Evolutionary conservation across 2,113 vertebrate species (phyloP), one percentile per base, ranked within the genome.

Genomic region (Collichthys lucidus): DNA sequence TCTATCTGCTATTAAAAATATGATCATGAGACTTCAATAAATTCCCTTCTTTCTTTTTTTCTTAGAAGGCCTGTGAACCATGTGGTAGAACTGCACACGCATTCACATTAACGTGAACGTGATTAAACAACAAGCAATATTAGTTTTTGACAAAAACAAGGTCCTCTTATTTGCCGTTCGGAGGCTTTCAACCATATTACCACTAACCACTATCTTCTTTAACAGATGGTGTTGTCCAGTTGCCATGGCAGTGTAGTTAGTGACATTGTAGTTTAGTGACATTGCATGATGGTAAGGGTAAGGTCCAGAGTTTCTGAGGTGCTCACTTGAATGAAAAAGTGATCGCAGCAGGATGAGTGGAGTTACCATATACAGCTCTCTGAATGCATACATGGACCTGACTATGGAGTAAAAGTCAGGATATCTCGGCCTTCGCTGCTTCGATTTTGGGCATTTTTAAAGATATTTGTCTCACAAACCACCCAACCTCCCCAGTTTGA

Each of bases 1-100:
- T 90, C 83, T 44, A 49, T 77, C 71, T 72, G 73, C 61, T 86
- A 65, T 83, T 85, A 74, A 80, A 85, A 75, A 74, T 89, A 65
- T 61, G 81, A 90, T 91, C 88, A 90, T 87, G 77, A 80, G 86
- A 91, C 85, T 50, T 83, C n/a, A 73, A 69, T 86, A 81, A 87
- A 87, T 75, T 77, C 15, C 50, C 47, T 69, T 72, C 64, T 80
- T 75, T 79, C 20, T 82, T 17, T 60, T 77, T 76, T 75, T 62
- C 60, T 84, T 29, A 24, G 74, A 68, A 85, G 26, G 59, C 68
- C 72, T 85, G 26, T 29, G 53, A 79, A 57, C 55, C 64, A 73
- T 71, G 64, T 72, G 74, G 53, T 22, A 60, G 24, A 61, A 66
- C 40, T 17, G 7, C 31, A 74, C 56, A 67, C n/a, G 71, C 68